These are phyloP conservation scores for Dasyprocta punctata DNA, from an alignment of 2,113 vertebrate genomes.

Conservation along the genomic window DNA sequence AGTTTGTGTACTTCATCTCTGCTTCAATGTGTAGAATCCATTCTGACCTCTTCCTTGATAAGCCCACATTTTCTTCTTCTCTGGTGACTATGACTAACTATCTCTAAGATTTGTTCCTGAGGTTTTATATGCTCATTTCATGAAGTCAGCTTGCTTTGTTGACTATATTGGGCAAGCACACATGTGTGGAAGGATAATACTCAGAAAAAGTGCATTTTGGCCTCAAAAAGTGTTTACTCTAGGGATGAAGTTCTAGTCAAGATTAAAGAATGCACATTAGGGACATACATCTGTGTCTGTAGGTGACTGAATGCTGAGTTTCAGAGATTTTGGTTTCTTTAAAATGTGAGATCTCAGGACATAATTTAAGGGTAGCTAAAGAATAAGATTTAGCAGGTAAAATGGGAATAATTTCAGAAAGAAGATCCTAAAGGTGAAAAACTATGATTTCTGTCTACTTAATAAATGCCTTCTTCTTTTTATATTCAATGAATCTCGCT, in stretches of 20 bases:
- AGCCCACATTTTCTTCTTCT: neutral
- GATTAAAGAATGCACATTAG: neutral
- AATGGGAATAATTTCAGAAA: neutral
- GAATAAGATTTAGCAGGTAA: neutral
- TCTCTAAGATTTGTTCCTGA: neutral
- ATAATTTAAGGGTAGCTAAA: neutral
- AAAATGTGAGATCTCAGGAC: neutral
- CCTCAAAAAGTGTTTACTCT: neutral
- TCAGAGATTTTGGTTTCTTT: neutral
- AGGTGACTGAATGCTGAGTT: fast-evolving
- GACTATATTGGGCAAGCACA: neutral
- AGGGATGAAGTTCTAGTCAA: neutral
- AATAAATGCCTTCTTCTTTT: neutral
- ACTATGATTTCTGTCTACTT: neutral
- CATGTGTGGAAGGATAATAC: neutral
- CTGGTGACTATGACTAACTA: neutral
- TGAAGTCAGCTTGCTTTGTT: neutral
- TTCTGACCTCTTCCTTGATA: neutral
- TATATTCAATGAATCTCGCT: neutral
- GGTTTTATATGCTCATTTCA: neutral
- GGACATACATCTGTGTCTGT: fast-evolving
- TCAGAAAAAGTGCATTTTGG: neutral
- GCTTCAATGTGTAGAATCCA: neutral
- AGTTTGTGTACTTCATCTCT: neutral
- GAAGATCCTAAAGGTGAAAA: neutral